Evolutionary conservation across 2,113 vertebrate genomes (phyloP), one percentile per base, ranked within the genome.

Genomic region (Stomatorhinus ivindoensis): DNA sequence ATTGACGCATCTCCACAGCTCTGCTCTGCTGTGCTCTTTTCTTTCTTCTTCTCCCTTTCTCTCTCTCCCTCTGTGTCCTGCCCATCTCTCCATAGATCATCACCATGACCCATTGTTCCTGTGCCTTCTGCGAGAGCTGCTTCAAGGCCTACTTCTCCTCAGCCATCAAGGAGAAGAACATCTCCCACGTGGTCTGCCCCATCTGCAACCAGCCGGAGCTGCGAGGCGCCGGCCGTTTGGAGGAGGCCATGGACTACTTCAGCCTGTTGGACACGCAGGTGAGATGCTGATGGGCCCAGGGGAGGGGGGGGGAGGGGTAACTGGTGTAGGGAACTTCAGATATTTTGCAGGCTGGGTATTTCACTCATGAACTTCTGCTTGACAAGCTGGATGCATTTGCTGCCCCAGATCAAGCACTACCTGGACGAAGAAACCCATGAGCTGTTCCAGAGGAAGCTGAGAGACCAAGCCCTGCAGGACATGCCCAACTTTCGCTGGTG

Each of bases 401-500:
- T 84, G 21, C 21, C 31, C 31, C 88, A 96, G 96, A 96, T 96
- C 51, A 94, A 94, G 73, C 95, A 96, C 91, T 96, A 95, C 90
- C 92, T 96, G 90, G 92, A 94, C 0, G 86, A 92, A 31, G 87
- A 95, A 82, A 91, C 93, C 58, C 96, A 96, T 6, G 96, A 96
- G 90, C 93, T 96, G 1, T 96, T 96, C 89, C 96, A 96, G 93
- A 94, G 95, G 90, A 96, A 96, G 69, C 95, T 96, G 48, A 87
- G 96, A 90, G 96, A 96, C 83, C 90, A 92, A 87, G 94, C 96
- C n/a, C 91, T 96, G 88, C 93, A 94, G 92, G 93, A 95, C 50
- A 96, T 96, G 95, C 93, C 92, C 0, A 94, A 94, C 90, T 96
- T 96, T 91, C 91, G 95, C 86, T 96, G 96, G 96, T 96, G 96